Evolutionary conservation across 2,797 vertebrate genomes (phyloP), one percentile per base, ranked within the genome.

Genomic region (Ctenopoma multispine): DNA sequence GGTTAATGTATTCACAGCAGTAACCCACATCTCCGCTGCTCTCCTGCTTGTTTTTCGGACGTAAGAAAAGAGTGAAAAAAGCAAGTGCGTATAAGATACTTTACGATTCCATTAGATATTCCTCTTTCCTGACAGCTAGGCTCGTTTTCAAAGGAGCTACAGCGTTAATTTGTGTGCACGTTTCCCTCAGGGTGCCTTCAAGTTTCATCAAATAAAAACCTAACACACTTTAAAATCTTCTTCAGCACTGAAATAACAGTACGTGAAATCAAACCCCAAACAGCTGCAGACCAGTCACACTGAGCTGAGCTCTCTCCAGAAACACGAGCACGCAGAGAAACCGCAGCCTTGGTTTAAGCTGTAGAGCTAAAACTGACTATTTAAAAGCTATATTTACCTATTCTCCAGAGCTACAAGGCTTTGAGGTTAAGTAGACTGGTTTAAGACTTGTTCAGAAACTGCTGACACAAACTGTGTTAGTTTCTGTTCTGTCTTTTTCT

Each of bases 1-100:
- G 10, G 27, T 38, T 78, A 14, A 75, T 51, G 69, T 47, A 80
- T 76, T 82, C 83, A 29, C 67, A 75, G 63, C 76, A 50, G 68
- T 75, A 47, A 57, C 56, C 62, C 67, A 61, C 38, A 27, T 68
- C 66, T 61, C 63, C 62, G 44, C 29, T 36, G 55, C 69, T 56
- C 50, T 47, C 49, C 58, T 47, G 55, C 59, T 60, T 54, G 53
- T 47, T 51, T 66, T 48, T 62, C 54, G 70, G 63, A 79, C 41
- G 50, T 11, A 38, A 36, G n/a, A 43, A 27, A 15, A 18, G 31
- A n/a, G 14, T 38, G 34, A 53, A 4, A 15, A 46, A 20, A 17
- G 51, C 31, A 21, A 46, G 48, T 54, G 48, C 40, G 57, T 7
- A 4, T 9, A 13, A n/a, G 40, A 47, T 21, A 13, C 15, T 18